Percentiles rank a stretch among this genome's conserved stretches.
Conservation (phyloP, 2,888 invertebrate genomes). For the Eupeodes latifasciatus region DNA sequence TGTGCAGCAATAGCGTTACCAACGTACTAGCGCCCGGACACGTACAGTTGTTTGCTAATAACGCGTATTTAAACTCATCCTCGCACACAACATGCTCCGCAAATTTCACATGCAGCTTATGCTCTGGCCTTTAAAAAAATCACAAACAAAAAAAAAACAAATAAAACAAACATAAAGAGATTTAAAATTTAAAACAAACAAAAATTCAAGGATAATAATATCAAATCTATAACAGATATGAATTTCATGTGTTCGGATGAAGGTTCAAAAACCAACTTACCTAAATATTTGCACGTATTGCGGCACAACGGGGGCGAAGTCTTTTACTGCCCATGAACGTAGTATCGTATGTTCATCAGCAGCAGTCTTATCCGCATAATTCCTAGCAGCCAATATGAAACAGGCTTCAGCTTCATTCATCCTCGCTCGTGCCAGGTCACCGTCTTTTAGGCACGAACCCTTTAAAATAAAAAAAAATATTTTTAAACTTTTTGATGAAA, state of each 20-base stretch:
- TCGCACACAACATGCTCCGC: conserved; percentile 99
- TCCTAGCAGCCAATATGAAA: conserved; percentile 97
- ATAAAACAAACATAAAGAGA: not conserved
- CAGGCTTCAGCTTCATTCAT: conserved; percentile 99
- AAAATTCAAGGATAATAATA: not conserved
- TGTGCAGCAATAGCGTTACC: conserved; percentile 97
- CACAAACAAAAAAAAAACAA: not conserved
- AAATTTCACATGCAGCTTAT: conserved; percentile 99
- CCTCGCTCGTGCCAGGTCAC: conserved; percentile 96
- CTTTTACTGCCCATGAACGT: conserved; percentile 99
- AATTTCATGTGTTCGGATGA: not conserved
- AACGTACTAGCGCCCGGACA: conserved; percentile 98
- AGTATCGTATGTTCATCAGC: conserved; percentile 92
- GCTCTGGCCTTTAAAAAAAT: conserved; percentile 90
- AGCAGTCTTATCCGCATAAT: conserved; percentile 97
- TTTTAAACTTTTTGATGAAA: not conserved
- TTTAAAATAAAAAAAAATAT: conserved; percentile 84
- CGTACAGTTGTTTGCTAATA: conserved; percentile 98
- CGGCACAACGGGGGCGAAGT: conserved; percentile 97
- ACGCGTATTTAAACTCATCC: conserved; percentile 99
- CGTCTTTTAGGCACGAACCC: conserved; percentile 98
- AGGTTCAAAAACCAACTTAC: conserved; percentile 77
- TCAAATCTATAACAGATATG: not conserved
- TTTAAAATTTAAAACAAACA: not conserved
- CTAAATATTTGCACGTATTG: conserved; percentile 98